Base-by-base conservation (phyloP, 1,140 invertebrate genomes). In the Lasioglossum albipes region DNA sequence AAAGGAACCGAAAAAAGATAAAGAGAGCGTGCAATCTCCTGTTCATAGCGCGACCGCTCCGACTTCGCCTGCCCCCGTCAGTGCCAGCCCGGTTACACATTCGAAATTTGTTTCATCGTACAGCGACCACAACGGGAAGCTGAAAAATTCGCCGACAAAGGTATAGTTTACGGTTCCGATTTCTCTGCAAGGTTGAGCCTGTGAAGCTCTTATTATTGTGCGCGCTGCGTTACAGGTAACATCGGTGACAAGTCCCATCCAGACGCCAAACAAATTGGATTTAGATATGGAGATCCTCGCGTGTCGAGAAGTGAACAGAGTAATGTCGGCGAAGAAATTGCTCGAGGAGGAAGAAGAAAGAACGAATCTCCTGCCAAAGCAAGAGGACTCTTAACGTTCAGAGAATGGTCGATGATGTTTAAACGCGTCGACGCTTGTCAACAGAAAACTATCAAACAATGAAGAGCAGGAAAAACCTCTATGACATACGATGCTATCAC, bases 301-400 rank as follows among this genome's bases (percentile, higher is more conserved):
- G 7, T 80, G 89, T 12, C 87, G 92, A 45, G 91, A 91, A 64
- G 84, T 84, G 0, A 78, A 84, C 0, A 73, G 83, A 54, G 74
- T 90, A 2, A 74, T 90, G 41, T 83, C 88, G 3, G 68, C 61
- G 1, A 91, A 90, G 76, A 90, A 87, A 31, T 73, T 84, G 9
- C 70, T 70, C 2, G 87, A 88, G 2, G 87, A 88, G 3, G 90
- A 92, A 1, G 89, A 90, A 27, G 91, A 92, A 54, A 89, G 79
- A 73, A 84, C 88, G 45, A 92, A 90, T 83, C 82, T 93, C 36
- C 82, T 92, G 62, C 69, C 87, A 1, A 89, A 89, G 36, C 88
- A 89, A 72, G 89, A 92, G 54, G 86, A 89, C 42, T 92, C 91
- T 92, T 93, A 93, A 92, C 92, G 87, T 73, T 89, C 89, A 64